Evolutionary conservation across 2,888 invertebrate genomes (phyloP), one percentile per base, ranked within the genome.

Genomic region (Ennomos erosarius): DNA sequence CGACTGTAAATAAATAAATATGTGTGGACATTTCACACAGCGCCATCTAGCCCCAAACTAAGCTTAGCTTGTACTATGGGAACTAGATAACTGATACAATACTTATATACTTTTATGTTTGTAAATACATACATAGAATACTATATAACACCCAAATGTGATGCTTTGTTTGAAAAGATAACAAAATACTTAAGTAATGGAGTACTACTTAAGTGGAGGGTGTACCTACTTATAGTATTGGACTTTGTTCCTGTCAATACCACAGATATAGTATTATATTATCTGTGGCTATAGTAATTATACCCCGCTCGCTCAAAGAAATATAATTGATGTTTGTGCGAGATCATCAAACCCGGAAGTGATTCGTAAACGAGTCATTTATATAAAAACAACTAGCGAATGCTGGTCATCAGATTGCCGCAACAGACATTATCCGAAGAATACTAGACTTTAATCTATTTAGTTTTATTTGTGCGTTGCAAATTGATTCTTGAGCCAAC

Each of bases 401-500:
- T 75, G 74, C 68, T 64, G 65, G 63, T 65, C 67, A 70, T 74
- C 71, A 54, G 9, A 68, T 58, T 60, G 68, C 65, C 71, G 75
- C 76, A 75, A 73, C 72, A 62, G 68, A 75, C 62, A 62, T 60
- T 65, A 66, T 73, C 47, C 67, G 73, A 80, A 77, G 71, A 81
- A 79, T 81, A 78, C 74, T 79, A 80, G 81, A 1, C 75, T 63
- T 64, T 73, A 75, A 69, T 74, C 65, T 62, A 67, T 68, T 76
- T 72, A 67, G 61, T 74, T 75, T 77, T 75, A 72, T 76, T 81
- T 75, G 67, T 74, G 75, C 79, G 78, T 80, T 76, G 59, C 78
- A 64, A 82, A 78, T 82, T 71, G 74, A 59, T 65, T 66, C 56
- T 58, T 54, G 65, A 64, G 62, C 42, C 10, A 53, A 13, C 59